Base-by-base conservation (phyloP, 53 echinoderm and acorn worm species). In the Holothuria leucospilota region DNA sequence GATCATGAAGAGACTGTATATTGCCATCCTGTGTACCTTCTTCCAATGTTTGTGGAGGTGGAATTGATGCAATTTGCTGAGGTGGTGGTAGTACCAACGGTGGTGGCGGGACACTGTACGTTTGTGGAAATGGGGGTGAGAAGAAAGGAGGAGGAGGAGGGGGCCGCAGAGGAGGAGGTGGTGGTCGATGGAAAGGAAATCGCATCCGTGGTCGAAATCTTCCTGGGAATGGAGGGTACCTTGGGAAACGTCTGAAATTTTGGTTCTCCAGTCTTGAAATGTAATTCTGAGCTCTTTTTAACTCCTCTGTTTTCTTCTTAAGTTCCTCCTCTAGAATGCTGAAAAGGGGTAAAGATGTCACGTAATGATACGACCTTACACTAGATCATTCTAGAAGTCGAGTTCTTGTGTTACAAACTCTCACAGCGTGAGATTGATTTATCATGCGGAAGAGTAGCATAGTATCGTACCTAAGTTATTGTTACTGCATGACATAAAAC, bases 161-260 rank as follows among this genome's bases (percentile, higher is more conserved):
- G 8, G 56, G 56, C 15, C 15, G 56, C 56, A 18, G 18, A 15
- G 15, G 49, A 18, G 72, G 75, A 21, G 75, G 75, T 9, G 75
- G 75, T n/a, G 75, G 75, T 75, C 75, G 75, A 38, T 75, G 75
- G 51, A 75, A 75, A 25, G 75, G 75, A n/a, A 49, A 75, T 2
- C 75, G 49, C 39, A 49, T 75, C 27, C 75, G 49, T 49, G 75
- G 75, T 51, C 75, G 49, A 75, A 75, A 75, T 49, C 75, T 75
- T 24, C 75, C 75, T 75, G 46, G 53, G 52, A 75, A 75, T 14
- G 49, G 75, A 27, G 75, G 51, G 39, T 75, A 23, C 75, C 75
- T 30, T 27, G 75, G 51, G 25, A 8, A 75, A 26, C 51, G 75
- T 75, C 51, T 75, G 53, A 51, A 75, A 25, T 75, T 46, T 46